phyloP scores from a whole-genome alignment of 2,888 invertebrate genomes.

The Gortyna flavago region DNA sequence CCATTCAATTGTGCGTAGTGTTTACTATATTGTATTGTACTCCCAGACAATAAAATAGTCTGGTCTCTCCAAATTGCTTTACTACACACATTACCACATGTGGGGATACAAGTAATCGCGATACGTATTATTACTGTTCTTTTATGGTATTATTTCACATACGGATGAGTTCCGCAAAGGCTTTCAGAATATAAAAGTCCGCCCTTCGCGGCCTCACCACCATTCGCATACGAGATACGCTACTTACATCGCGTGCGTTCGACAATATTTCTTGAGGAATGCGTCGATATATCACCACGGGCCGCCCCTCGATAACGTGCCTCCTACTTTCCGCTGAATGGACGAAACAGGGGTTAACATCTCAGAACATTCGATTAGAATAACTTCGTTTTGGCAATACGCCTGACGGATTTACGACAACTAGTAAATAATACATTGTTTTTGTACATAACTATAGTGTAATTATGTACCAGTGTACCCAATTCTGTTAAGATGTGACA shows the following conservation, averaged over 20 bases:
- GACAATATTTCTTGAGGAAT: conserved; percentile 83
- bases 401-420: conserved; percentile 40
- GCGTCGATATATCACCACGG: conserved; percentile 84
- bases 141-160: conserved; percentile 62
- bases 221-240: conserved; percentile 72
- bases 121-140: conserved; percentile 54
- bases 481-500: too few relatives aligned
- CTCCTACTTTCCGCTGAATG: conserved; percentile 80
- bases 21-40: conserved; percentile 13
- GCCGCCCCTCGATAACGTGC: conserved; percentile 81
- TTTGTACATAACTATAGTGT: not conserved
- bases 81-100: conserved; percentile 40
- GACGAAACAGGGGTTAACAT: conserved; percentile 66
- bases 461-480: not conserved
- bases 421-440: conserved; percentile 10
- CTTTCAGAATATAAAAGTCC: conserved; percentile 66
- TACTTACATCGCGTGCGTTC: conserved; percentile 78
- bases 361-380: conserved; percentile 47
- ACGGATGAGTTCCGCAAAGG: conserved; percentile 63
- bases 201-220: conserved; percentile 54
- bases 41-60: conserved; percentile 23
- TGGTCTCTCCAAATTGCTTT: conserved; percentile 44
- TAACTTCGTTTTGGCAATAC: conserved; percentile 50
- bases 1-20: conserved; percentile 6
- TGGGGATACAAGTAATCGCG: conserved; percentile 51